Evolutionary conservation across 2,113 vertebrate species (phyloP).

Genomic region (Paramisgurnus dabryanus): DNA sequence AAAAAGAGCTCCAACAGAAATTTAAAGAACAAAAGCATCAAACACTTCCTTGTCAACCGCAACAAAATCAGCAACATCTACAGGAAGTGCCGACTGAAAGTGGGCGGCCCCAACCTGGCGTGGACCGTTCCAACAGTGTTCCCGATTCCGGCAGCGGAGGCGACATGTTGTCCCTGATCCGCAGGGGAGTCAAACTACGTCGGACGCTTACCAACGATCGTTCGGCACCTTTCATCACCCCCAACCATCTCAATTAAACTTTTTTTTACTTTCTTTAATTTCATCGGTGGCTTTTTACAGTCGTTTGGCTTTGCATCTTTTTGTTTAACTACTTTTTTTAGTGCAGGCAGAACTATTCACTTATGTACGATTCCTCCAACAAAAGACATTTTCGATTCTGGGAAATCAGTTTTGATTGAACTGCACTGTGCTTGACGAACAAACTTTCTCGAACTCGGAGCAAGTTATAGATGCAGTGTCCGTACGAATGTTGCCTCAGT

Average conservation of each 20-base stretch:
- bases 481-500: constrained; percentile 40
- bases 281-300: background rate
- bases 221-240: constrained; percentile 74
- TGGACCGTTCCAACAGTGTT: constrained; percentile 17
- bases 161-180: constrained; percentile 72
- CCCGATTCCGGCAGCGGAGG: constrained; percentile 39
- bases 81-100: constrained; percentile 49
- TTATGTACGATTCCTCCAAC: background rate
- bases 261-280: background rate
- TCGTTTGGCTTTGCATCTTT: constrained; percentile 3
- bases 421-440: constrained; percentile 36
- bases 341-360: background rate
- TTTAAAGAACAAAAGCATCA: constrained; percentile 3
- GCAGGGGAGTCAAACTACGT: constrained; percentile 68
- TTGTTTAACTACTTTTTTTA: background rate
- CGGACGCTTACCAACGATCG: constrained; percentile 77
- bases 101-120: background rate
- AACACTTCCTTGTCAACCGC: constrained; percentile 23
- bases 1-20: constrained; percentile 38
- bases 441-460: background rate
- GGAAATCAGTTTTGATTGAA: background rate
- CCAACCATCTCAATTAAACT: constrained; percentile 66
- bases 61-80: constrained; percentile 32
- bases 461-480: constrained; percentile 5
- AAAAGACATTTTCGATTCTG: background rate